Conservation (phyloP, 1,140 invertebrate species). For the Mesaphorura yosii region DNA sequence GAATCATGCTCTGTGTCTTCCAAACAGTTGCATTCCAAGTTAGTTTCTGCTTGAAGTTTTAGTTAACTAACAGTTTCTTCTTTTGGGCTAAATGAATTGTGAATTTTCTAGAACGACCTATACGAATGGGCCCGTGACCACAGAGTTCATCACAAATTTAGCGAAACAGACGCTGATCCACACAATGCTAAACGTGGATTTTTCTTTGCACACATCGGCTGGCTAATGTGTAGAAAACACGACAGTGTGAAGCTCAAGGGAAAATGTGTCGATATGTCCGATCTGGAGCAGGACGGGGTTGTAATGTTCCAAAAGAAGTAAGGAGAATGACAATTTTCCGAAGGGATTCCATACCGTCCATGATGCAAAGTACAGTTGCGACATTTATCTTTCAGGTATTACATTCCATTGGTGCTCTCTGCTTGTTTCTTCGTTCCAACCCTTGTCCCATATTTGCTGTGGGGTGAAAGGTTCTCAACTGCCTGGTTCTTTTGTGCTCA, state of each 20-base stretch:
- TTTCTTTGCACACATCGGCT: constrained; percentile 92
- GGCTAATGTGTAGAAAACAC: constrained; percentile 84
- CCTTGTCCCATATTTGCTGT: constrained; percentile 53
- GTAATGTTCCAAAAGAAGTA: constrained; percentile 74
- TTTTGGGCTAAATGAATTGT: neutral
- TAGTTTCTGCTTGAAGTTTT: constrained; percentile 6
- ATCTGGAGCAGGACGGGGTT: constrained; percentile 68
- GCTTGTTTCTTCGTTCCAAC: constrained; percentile 80
- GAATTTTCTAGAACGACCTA: constrained; percentile 43
- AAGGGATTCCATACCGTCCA: neutral
- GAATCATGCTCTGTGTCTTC: constrained; percentile 42
- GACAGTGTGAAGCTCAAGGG: constrained; percentile 74
- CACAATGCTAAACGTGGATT: constrained; percentile 72
- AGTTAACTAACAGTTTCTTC: neutral
- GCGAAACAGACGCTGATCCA: constrained; percentile 53
- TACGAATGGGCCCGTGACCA: constrained; percentile 53
- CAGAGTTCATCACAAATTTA: constrained; percentile 53
- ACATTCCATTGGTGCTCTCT: constrained; percentile 65
- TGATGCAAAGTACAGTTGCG: neutral
- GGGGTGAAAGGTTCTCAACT: constrained; percentile 57
- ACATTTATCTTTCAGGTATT: constrained; percentile 60
- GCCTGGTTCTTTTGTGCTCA: constrained; percentile 74
- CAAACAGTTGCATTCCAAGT: constrained; percentile 48
- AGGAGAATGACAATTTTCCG: neutral
- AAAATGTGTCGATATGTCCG: constrained; percentile 65